phyloP scores from a whole-genome alignment of 2,888 invertebrate species.

The Ellobium chinense region DNA sequence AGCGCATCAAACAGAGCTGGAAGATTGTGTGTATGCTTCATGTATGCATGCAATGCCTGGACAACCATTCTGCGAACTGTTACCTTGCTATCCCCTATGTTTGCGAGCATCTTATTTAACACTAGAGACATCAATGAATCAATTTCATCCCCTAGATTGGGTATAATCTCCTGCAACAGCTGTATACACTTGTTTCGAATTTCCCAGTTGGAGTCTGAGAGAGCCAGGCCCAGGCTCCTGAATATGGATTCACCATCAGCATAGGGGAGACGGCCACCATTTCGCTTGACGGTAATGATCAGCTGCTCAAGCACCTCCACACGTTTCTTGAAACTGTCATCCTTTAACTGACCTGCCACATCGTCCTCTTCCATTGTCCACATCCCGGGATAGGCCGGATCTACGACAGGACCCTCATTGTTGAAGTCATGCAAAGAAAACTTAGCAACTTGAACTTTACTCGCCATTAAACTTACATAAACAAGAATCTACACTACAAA shows the following conservation, averaged over 20 bases:
- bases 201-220: constrained; percentile 80
- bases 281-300: constrained; percentile 71
- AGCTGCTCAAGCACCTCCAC: constrained; percentile 75
- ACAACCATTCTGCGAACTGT: constrained; percentile 77
- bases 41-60: constrained; percentile 79
- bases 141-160: constrained; percentile 74
- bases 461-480: constrained; percentile 56
- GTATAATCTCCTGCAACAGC: constrained; percentile 76
- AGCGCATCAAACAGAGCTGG: constrained; percentile 77
- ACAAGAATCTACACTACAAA: constrained; percentile 19
- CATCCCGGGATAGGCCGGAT: constrained; percentile 67
- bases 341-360: constrained; percentile 72
- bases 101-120: constrained; percentile 77
- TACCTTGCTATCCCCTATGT: constrained; percentile 76
- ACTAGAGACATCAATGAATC: constrained; percentile 78
- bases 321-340: constrained; percentile 74
- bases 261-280: constrained; percentile 75
- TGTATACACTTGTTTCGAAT: constrained; percentile 79
- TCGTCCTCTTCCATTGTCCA: constrained; percentile 78
- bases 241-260: constrained; percentile 73
- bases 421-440: constrained; percentile 68
- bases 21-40: constrained; percentile 79
- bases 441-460: constrained; percentile 74
- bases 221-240: constrained; percentile 76
- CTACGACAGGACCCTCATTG: constrained; percentile 67